Base-by-base conservation (phyloP, 2,113 vertebrate species). In the Micronycteris hirsuta region DNA sequence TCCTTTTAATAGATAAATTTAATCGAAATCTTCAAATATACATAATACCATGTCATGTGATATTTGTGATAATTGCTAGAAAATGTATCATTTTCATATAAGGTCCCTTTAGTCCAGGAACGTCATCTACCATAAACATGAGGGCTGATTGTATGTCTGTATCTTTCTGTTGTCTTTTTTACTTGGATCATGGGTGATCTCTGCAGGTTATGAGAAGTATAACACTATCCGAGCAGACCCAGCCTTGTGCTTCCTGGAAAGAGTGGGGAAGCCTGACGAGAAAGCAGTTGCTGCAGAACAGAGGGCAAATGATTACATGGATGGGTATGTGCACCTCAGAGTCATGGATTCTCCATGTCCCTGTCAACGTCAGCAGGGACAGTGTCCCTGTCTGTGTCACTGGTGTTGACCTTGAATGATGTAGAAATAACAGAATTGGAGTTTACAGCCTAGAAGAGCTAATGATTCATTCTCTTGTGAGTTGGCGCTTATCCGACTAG, bases 211-310 rank as follows among this genome's bases (percentile, higher is more conserved):
- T 98, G 99, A 99, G 98, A 99, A 99, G 97, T 99, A 99, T 96
- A 99, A 99, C 98, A 99, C 99, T 24, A 99, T 99, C 90, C 98
- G 99, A 96, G 99, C 99, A 95, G 99, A 99, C 97, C 99, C 99
- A 4, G 98, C 99, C 0, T 98, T 99, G 73, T 99, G 99, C 98
- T 99, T 99, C 97, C 98, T 99, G 98, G 99, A 99, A 89, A 98
- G 99, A 33, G 99, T 99, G 89, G 99, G 99, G 33, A 99, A 99
- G 96, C 99, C 99, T 5, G 99, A 99, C 78, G 99, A 99, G 67
- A 99, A 99, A 97, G 99, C 99, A 78, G 99, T 99, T 47, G 99
- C 99, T 93, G 99, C 99, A 0, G 99, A 99, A 71, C 99, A 99
- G 98, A 99, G 99, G 98, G 99, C 99, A 87, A 99, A 99, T 92